Evolutionary conservation across 2,888 invertebrate genomes (phyloP).

Genomic region (Plagodis pulveraria): DNA sequence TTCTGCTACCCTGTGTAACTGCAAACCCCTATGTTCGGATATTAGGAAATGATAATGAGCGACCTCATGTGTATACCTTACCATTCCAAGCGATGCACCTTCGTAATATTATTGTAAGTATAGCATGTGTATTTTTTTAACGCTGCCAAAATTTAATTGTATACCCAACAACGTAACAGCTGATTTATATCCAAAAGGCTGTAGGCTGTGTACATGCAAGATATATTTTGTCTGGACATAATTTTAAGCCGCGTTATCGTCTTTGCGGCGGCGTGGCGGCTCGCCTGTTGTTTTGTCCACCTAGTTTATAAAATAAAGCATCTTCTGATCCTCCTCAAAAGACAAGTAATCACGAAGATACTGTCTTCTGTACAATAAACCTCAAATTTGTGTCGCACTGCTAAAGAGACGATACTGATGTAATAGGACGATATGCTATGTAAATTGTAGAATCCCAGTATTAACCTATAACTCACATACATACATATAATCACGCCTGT

Average conservation of each 20-base stretch:
- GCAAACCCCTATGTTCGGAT: too few species aligned
- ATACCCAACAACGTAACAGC: constrained; percentile 20
- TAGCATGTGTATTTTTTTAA: constrained; percentile 24
- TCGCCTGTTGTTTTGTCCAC: constrained; percentile 11
- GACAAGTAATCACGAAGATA: background rate
- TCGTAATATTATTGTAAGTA: constrained; percentile 17
- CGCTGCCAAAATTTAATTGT: constrained; percentile 17
- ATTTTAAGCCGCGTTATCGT: background rate
- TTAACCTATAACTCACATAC: too few species aligned
- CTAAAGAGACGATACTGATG: too few species aligned
- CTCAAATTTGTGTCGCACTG: too few species aligned
- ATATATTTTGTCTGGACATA: constrained; percentile 20
- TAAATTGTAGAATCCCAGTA: too few species aligned
- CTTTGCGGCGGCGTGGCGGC: background rate
- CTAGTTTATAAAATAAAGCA: background rate
- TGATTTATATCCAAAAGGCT: constrained; percentile 41
- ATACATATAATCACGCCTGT: too few species aligned
- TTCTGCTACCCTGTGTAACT: too few species aligned
- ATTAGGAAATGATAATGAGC: too few species aligned
- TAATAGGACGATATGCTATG: too few species aligned
- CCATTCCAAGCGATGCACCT: constrained; percentile 9
- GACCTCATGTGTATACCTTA: background rate
- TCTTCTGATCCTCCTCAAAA: background rate
- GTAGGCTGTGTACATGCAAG: constrained; percentile 18
- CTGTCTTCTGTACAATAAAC: too few species aligned